Conservation (phyloP, 2,888 invertebrate species). For the Lithophane ornitopus region DNA sequence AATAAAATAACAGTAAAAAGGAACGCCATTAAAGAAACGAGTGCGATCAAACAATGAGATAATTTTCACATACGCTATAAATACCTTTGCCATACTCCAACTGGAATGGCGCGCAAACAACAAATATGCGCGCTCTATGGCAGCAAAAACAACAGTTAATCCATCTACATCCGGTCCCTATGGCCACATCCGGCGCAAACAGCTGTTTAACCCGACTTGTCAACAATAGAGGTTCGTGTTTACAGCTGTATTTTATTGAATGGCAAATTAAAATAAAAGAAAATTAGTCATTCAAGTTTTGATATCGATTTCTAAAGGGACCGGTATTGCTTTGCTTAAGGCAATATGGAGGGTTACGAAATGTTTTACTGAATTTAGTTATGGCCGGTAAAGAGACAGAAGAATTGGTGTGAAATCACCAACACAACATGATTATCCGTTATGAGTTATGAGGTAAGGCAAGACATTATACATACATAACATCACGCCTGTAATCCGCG, state of each 20-base stretch:
- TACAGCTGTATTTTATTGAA: constrained; percentile 62
- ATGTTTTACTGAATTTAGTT: neutral
- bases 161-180: constrained; percentile 64
- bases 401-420: neutral
- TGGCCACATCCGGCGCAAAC: constrained; percentile 60
- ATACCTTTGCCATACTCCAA: constrained; percentile 40
- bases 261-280: constrained; percentile 29
- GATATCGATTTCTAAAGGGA: neutral
- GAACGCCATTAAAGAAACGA: constrained; percentile 13
- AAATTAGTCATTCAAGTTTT: constrained; percentile 17
- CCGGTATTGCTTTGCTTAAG: constrained; percentile 20
- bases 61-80: constrained; percentile 33
- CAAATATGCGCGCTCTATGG: constrained; percentile 48
- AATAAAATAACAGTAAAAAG: constrained; percentile 31
- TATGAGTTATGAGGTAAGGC: neutral
- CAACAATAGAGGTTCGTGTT: constrained; percentile 45
- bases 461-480: too few species aligned
- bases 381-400: neutral
- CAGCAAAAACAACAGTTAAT: constrained; percentile 67
- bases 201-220: constrained; percentile 62
- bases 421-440: neutral
- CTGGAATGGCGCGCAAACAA: constrained; percentile 59
- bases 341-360: too few species aligned
- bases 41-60: constrained; percentile 20
- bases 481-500: too few species aligned